Percentiles rank a stretch among this genome's conserved stretches.
Conservation (phyloP, 2,113 vertebrate species). For the Dicrurus megarhynchus region DNA sequence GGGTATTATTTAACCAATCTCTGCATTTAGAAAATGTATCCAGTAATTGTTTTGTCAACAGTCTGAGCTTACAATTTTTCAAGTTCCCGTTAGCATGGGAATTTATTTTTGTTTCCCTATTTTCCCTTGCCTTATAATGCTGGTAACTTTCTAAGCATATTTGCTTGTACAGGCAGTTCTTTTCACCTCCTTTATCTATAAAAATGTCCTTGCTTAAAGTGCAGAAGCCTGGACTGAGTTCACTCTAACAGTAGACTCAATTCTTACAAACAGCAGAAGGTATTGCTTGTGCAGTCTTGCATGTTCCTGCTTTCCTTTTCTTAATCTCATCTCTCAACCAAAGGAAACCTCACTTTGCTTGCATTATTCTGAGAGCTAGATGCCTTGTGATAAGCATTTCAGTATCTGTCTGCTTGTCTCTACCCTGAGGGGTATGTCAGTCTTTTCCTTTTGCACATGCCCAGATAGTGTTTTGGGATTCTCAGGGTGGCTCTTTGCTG, state of each 20-base stretch:
- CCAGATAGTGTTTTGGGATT: neutral
- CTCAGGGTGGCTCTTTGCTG: neutral
- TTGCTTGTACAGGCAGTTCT: neutral
- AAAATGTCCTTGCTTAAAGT: neutral
- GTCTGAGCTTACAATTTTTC: neutral
- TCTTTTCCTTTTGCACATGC: neutral
- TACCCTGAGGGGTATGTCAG: neutral
- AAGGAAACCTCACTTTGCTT: neutral
- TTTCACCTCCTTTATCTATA: neutral
- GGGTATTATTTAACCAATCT: neutral
- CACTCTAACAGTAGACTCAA: neutral
- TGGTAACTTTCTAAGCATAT: neutral
- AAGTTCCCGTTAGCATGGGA: neutral
- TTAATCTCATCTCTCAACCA: neutral
- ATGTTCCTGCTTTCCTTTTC: neutral
- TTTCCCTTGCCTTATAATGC: neutral
- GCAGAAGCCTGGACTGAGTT: neutral
- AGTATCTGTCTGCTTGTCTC: neutral
- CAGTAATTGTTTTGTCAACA: neutral
- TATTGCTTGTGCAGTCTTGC: neutral
- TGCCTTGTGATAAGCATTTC: neutral
- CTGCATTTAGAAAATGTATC: neutral
- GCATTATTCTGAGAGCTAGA: neutral
- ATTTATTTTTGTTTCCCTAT: neutral
- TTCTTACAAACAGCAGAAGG: neutral